A percentile compares a stretch with the other conserved stretches of the same genome.
phyloP scores from a whole-genome alignment of 2,113 vertebrate genomes.

The Mus musculus region DNA sequence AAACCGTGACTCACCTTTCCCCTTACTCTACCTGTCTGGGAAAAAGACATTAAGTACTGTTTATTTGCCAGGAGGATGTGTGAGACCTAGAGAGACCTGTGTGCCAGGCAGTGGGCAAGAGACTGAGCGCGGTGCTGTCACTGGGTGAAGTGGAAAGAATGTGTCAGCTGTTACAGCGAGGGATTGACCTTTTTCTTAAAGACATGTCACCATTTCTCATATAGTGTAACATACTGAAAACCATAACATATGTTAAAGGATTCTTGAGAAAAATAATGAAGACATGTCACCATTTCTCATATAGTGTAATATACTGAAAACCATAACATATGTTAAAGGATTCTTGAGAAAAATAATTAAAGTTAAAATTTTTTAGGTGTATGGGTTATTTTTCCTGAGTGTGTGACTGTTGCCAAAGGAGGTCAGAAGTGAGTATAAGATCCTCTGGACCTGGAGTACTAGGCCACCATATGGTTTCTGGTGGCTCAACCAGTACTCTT shows the following conservation, averaged over 20 bases:
- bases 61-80: neutral
- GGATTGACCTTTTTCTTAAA: neutral
- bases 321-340: neutral
- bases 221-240: constrained; percentile 17
- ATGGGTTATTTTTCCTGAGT: neutral
- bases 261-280: constrained; percentile 41
- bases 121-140: neutral
- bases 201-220: neutral
- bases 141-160: neutral
- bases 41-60: neutral
- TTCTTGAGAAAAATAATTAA: constrained; percentile 29
- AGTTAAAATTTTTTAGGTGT: neutral
- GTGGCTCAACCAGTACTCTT: no score
- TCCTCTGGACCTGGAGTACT: neutral
- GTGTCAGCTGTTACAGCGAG: neutral
- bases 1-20: neutral
- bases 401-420: neutral
- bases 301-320: constrained; percentile 18
- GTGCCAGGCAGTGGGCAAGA: neutral
- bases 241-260: neutral
- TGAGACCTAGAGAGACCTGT: constrained; percentile 31
- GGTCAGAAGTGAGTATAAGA: neutral
- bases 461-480: neutral
- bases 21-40: neutral
- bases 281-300: neutral